phyloP scores from a whole-genome alignment of 2,888 invertebrate species.

The Erebia epiphron region DNA sequence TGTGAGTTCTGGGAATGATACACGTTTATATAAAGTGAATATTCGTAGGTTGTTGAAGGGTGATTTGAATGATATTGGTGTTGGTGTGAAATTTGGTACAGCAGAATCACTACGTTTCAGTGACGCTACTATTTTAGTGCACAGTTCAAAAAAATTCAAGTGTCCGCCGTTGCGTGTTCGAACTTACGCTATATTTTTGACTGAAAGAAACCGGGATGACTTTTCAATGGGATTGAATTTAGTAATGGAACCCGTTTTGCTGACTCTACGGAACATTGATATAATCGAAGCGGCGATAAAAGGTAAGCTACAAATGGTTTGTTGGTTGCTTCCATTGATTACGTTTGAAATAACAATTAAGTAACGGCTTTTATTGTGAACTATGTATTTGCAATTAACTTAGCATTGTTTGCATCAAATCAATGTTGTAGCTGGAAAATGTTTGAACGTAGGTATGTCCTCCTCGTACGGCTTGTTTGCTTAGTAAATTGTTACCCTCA shows the following conservation, averaged over 20 bases:
- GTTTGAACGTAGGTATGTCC: background rate
- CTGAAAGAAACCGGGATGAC: constrained; percentile 52
- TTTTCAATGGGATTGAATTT: constrained; percentile 53
- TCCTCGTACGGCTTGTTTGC: background rate
- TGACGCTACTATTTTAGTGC: constrained; percentile 65
- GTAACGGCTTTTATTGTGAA: background rate
- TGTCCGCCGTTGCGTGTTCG: constrained; percentile 62
- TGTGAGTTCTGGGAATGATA: constrained; percentile 54
- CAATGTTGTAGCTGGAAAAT: background rate
- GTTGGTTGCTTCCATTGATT: constrained; percentile 23
- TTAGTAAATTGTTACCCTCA: background rate
- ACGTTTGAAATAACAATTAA: constrained; percentile 1
- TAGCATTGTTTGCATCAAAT: background rate
- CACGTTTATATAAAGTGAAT: constrained; percentile 66
- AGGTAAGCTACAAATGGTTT: constrained; percentile 55
- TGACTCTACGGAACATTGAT: constrained; percentile 65
- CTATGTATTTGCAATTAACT: constrained; percentile 2
- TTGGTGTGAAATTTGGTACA: constrained; percentile 58
- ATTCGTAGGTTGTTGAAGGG: constrained; percentile 72
- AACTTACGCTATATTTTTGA: constrained; percentile 70
- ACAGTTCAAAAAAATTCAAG: constrained; percentile 50
- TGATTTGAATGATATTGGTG: constrained; percentile 68
- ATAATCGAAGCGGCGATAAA: constrained; percentile 70
- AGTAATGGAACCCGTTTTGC: constrained; percentile 64
- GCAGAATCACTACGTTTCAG: constrained; percentile 62